Conservation (phyloP, 1,140 invertebrate genomes). For the Leptinotarsa defecta region DNA sequence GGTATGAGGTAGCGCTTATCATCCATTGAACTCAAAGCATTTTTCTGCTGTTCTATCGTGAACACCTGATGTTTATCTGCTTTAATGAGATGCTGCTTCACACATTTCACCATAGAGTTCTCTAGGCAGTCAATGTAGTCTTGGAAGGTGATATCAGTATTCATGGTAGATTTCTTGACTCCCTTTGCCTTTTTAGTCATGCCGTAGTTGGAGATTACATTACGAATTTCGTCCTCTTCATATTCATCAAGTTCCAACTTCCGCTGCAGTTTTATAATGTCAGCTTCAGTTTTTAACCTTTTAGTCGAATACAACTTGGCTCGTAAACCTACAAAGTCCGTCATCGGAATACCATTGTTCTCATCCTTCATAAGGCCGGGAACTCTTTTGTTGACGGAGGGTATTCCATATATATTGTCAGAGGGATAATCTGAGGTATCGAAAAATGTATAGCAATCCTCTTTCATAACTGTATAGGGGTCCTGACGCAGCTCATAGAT, state of each 20-base stretch:
- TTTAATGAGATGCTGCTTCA: conserved; percentile 29
- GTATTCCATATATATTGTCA: conserved; percentile 40
- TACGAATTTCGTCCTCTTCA: conserved; percentile 8
- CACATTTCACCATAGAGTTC: conserved; percentile 22
- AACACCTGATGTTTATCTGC: conserved; percentile 37
- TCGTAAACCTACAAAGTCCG: conserved; percentile 55
- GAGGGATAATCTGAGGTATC: conserved; percentile 39
- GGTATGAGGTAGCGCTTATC: conserved; percentile 35
- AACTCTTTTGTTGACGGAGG: conserved; percentile 56
- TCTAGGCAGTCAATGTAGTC: conserved; percentile 39
- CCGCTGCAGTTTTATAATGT: neutral
- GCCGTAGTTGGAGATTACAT: neutral
- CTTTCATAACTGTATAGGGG: conserved; percentile 38
- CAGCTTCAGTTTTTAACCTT: conserved; percentile 23
- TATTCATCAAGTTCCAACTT: conserved; percentile 32
- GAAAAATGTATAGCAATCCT: conserved; percentile 33
- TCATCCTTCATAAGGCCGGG: conserved; percentile 58
- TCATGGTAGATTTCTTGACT: conserved; percentile 43
- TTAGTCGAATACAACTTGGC: conserved; percentile 55
- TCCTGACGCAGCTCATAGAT: conserved; percentile 44
- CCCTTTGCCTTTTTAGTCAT: conserved; percentile 44
- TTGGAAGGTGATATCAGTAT: conserved; percentile 37
- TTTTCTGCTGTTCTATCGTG: conserved; percentile 36
- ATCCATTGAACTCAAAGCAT: conserved; percentile 29
- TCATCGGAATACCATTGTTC: conserved; percentile 51